Conservation (phyloP, 2,888 invertebrate species). For the Sinodicranocentrus sp. region DNA sequence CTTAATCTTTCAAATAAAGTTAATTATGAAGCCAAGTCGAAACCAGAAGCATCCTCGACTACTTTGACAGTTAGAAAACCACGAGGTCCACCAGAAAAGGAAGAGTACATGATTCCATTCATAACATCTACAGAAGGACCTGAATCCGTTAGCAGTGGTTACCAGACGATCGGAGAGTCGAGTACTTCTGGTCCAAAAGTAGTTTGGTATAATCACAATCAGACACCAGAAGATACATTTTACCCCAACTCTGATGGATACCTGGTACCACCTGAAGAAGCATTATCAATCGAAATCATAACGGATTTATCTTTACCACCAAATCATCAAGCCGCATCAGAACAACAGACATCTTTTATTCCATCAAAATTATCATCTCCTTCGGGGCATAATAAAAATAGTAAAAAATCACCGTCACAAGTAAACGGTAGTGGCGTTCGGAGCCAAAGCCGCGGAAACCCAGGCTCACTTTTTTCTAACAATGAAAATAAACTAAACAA, state of each 20-base stretch:
- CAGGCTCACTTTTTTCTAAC: not conserved
- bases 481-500: not conserved
- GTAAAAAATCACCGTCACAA: not conserved
- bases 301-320: constrained; percentile 13
- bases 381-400: not conserved
- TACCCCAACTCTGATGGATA: constrained; percentile 44
- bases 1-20: not conserved
- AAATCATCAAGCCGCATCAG: not conserved
- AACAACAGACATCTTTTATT: not conserved
- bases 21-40: too few species aligned
- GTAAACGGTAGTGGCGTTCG: not conserved
- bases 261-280: constrained; percentile 50
- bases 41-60: not conserved
- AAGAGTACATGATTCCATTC: constrained; percentile 30
- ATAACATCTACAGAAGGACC: constrained; percentile 22
- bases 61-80: constrained; percentile 14
- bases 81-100: constrained; percentile 21
- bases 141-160: constrained; percentile 1
- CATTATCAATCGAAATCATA: constrained; percentile 30
- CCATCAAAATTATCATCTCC: not conserved
- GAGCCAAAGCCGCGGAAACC: not conserved
- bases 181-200: constrained; percentile 33
- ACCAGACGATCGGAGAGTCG: constrained; percentile 38
- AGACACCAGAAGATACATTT: constrained; percentile 60
- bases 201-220: constrained; percentile 53